Evolutionary conservation across 2,113 vertebrate genomes (phyloP).

Genomic region (Promerops cafer): DNA sequence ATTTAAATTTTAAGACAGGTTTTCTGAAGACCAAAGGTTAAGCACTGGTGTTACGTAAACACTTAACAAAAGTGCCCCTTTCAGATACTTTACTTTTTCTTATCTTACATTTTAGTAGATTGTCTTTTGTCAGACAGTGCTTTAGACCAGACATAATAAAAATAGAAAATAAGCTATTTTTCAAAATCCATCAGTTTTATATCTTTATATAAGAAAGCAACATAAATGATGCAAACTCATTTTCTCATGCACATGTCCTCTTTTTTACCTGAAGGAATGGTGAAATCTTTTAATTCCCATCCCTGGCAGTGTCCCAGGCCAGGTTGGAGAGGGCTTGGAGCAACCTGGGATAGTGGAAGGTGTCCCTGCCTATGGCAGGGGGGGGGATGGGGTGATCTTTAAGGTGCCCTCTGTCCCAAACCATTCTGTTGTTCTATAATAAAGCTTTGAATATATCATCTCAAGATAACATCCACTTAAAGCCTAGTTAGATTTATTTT

Average conservation of each 20-base stretch:
- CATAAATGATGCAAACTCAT: background rate
- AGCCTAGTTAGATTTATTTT: background rate
- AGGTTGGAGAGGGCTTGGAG: accelerated
- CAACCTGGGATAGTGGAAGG: background rate
- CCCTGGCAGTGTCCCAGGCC: background rate
- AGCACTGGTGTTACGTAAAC: background rate
- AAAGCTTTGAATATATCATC: background rate
- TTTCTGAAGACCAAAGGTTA: background rate
- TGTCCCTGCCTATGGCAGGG: background rate
- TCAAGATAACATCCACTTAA: background rate
- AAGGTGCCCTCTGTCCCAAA: background rate
- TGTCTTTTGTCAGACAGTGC: accelerated
- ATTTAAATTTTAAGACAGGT: background rate
- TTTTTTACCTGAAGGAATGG: background rate
- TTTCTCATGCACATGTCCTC: background rate
- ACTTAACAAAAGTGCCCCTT: background rate
- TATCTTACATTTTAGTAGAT: background rate
- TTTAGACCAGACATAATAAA: background rate
- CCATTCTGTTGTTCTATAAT: background rate
- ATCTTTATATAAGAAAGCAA: background rate
- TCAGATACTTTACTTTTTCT: background rate
- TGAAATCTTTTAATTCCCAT: no score
- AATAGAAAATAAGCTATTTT: background rate
- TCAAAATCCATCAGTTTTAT: accelerated
- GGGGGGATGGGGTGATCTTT: background rate